A percentile compares a stretch with the other conserved stretches of the same genome.
Evolutionary conservation across 53 echinoderm and acorn worm species (phyloP).

Genomic region (Henricia sp.): DNA sequence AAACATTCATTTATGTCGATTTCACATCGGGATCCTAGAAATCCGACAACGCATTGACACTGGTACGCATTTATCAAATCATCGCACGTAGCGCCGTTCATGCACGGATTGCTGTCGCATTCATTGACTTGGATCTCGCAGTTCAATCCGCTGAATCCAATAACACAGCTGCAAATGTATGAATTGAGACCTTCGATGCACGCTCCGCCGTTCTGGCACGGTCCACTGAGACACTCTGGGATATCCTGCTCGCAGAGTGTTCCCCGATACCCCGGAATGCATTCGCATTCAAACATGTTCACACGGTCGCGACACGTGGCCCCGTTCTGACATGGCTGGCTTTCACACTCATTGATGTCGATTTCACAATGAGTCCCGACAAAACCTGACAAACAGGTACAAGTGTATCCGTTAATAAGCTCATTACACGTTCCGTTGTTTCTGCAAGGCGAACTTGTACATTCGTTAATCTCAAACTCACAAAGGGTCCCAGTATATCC

Average conservation of each 20-base stretch:
- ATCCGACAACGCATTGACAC: constrained; percentile 62
- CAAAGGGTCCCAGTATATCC: constrained; percentile 63
- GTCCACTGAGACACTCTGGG: constrained; percentile 50
- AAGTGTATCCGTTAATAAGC: constrained; percentile 43
- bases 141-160: constrained; percentile 40
- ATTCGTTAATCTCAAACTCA: constrained; percentile 52
- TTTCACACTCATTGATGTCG: constrained; percentile 46
- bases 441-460: constrained; percentile 57
- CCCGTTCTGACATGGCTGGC: constrained; percentile 61
- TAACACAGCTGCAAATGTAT: constrained; percentile 41
- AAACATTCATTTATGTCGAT: constrained; percentile 60
- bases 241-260: constrained; percentile 55
- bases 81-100: constrained; percentile 65
- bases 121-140: constrained; percentile 69
- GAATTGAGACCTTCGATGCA: constrained; percentile 47
- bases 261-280: constrained; percentile 48
- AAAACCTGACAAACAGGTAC: constrained; percentile 58
- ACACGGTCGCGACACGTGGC: constrained; percentile 46
- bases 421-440: constrained; percentile 62
- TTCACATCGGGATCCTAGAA: constrained; percentile 65
- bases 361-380: constrained; percentile 55
- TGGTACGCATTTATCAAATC: constrained; percentile 54
- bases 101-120: constrained; percentile 68
- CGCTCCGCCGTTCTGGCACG: constrained; percentile 51
- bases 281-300: constrained; percentile 46